A percentile compares a stretch with the other conserved stretches of the same genome.
These are phyloP conservation scores for Calliphora vomitoria DNA, from an alignment of 2,888 invertebrate species.

Conservation along the genomic window DNA sequence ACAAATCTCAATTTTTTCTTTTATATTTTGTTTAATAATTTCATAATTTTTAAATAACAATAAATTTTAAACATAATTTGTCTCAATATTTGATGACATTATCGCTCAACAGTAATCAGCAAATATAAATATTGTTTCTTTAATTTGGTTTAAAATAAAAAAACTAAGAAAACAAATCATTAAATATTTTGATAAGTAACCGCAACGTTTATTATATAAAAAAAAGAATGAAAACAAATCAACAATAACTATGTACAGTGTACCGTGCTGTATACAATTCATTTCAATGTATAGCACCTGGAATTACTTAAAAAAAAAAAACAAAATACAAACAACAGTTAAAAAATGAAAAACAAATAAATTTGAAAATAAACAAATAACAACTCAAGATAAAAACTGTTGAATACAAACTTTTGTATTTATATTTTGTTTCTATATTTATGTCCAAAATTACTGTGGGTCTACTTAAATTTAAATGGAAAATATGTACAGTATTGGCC, in stretches of 20 bases:
- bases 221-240: neutral
- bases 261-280: neutral
- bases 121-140: slow-evolving; percentile 26
- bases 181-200: slow-evolving; percentile 45
- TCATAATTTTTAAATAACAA: neutral
- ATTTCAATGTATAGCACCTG: slow-evolving; percentile 43
- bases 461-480: neutral
- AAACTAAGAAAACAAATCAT: neutral
- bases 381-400: slow-evolving; percentile 46
- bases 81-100: slow-evolving; percentile 53
- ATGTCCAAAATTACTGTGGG: neutral
- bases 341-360: slow-evolving; percentile 25
- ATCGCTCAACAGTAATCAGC: slow-evolving; percentile 24
- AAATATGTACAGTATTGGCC: too few relatives aligned
- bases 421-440: slow-evolving; percentile 3
- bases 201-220: slow-evolving; percentile 30
- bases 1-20: too few relatives aligned
- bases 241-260: slow-evolving; percentile 13
- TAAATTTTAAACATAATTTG: slow-evolving; percentile 46
- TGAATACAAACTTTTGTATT: slow-evolving; percentile 14
- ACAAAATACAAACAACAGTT: neutral
- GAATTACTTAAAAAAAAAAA: slow-evolving; percentile 38
- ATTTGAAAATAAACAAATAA: slow-evolving; percentile 42
- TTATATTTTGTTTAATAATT: too few relatives aligned
- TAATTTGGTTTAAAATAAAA: neutral